Evolutionary conservation across 1,140 invertebrate species (phyloP), one percentile per base, ranked within the genome.

Genomic region (Sipha flava): DNA sequence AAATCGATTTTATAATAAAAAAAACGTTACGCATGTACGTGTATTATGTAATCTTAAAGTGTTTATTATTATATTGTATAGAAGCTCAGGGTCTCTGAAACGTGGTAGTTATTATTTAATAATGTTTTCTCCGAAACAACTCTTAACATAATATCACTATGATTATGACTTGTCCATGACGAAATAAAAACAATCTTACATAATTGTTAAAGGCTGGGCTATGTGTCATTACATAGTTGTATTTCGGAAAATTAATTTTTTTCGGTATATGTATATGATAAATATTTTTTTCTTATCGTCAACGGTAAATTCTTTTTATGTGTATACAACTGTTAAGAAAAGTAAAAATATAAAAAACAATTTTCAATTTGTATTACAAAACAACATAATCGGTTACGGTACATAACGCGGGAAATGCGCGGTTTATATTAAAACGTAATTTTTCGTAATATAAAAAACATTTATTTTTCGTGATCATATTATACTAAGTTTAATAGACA

Each of bases 51-150:
- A n/a, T n/a, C n/a, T n/a, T n/a, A n/a, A n/a, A n/a, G 10, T 12
- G 23, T 29, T 37, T 70, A 47, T 45, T 21, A 45, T 18, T 31
- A 18, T 14, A 47, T 29, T 70, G 14, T 70, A 70, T 70, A 70
- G 64, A 70, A 70, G 23, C 66, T 70, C 66, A 70, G 66, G 66
- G 66, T 70, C 66, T 29, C 66, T 70, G 66, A 70, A 70, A 43
- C 29, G 0, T 47, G 3, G 9, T 70, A 70, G 16, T 47, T 47
- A 70, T n/a, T n/a, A n/a, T n/a, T n/a, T n/a, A n/a, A n/a, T 29
- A 45, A 23, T 26, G 18, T 10, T 18, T 70, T 47, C 31, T 14
- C 21, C 40, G 14, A 45, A 12, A 18, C 26, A 9, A 70, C 16
- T 47, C 16, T 26, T 9, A 47, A 70, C 23, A 10, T 70, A 70